These are phyloP conservation scores for Agrotis segetum DNA, from an alignment of 2,888 invertebrate species.

Conservation along the genomic window DNA sequence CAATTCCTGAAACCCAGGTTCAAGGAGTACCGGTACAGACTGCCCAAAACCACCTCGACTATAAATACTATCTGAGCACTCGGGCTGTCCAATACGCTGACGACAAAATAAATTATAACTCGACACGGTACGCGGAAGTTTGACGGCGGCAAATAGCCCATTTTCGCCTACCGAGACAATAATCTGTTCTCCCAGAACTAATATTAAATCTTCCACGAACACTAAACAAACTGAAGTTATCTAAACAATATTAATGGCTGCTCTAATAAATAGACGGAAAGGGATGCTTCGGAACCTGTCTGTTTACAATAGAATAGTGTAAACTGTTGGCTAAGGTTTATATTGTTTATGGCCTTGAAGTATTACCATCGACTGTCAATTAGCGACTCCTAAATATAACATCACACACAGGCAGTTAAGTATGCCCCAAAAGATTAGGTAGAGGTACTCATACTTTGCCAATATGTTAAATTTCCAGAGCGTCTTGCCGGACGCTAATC, in stretches of 20 bases:
- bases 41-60: too few species aligned
- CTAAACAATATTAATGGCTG: constrained; percentile 14
- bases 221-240: background rate
- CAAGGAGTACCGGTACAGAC: too few species aligned
- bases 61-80: too few species aligned
- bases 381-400: too few species aligned
- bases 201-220: background rate
- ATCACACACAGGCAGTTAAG: too few species aligned
- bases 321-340: background rate
- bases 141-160: background rate
- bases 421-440: too few species aligned
- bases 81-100: too few species aligned
- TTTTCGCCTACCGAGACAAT: background rate
- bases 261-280: constrained; percentile 11
- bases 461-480: too few species aligned
- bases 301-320: constrained; percentile 19
- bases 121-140: background rate
- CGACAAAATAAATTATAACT: background rate
- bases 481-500: too few species aligned
- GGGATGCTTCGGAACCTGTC: constrained; percentile 1
- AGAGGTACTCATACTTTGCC: too few species aligned
- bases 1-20: too few species aligned
- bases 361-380: background rate
- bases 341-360: constrained; percentile 5
- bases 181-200: background rate